Evolutionary conservation across 2,797 vertebrate species (phyloP), one percentile per base, ranked within the genome.

Genomic region (Leuciscus waleckii): DNA sequence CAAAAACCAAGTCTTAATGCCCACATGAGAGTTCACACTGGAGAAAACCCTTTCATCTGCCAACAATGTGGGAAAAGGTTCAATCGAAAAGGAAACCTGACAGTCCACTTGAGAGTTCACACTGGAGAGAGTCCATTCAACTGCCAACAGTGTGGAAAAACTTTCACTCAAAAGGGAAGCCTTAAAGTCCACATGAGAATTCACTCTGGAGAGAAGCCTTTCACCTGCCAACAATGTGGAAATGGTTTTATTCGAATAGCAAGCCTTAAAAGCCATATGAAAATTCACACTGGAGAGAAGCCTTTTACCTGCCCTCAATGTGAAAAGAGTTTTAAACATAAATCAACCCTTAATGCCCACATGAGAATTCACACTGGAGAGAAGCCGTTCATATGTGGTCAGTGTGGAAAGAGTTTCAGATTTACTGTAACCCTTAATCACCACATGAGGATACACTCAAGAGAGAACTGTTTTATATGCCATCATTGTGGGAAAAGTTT

Each of bases 101-200:
- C n/a, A 5, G 43, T 16, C 14, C n/a, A 73, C 41, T 2, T 46
- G 41, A 46, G 7, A 29, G 8, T 73, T 46, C 70, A 73, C 41
- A 73, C 39, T 71, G 69, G 69, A n/a, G 69, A 43, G 13, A 71
- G 41, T 43, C 13, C 69, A 16, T 43, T 43, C 41, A 71, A 4
- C 7, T 71, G 69, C 41, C 39, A n/a, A 26, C 39, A 71, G 1
- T 71, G 69, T 16, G 69, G 41, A 46, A 71, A 43, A 8, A 43
- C 13, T 46, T 71, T 71, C n/a, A 71, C 69, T 26, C 69, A 43
- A 16, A 71, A 71, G 46, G 69, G 39, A 46, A 71, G 39, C n/a
- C 69, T 71, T 17, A 71, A 71, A 2, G 39, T 26, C 41, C 69
- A 71, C 69, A 71, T 71, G 69, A 71, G n/a, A 46, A 71, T 71